These are phyloP conservation scores for Aix galericulata DNA, from an alignment of 2,113 vertebrate genomes.

Conservation along the genomic window DNA sequence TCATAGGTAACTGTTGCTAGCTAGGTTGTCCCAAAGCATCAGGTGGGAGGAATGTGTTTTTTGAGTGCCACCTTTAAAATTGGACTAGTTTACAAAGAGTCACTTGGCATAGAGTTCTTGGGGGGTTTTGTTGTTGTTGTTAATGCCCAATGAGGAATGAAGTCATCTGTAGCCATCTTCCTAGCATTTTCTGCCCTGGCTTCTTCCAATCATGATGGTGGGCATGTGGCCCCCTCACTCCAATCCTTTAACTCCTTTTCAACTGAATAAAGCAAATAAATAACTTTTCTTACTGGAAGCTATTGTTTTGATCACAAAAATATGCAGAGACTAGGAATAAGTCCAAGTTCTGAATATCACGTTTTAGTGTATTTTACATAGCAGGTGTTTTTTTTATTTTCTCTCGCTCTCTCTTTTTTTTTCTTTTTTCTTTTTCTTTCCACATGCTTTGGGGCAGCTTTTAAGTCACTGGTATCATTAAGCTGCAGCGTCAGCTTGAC, in stretches of 20 bases:
- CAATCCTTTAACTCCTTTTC: background rate
- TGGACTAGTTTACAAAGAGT: background rate
- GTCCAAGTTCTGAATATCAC: slow-evolving; percentile 20
- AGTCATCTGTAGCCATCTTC: background rate
- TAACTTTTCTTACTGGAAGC: slow-evolving; percentile 1
- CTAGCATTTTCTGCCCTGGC: background rate
- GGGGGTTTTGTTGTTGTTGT: background rate
- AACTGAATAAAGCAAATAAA: background rate
- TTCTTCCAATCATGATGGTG: background rate
- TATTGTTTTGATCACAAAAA: background rate
- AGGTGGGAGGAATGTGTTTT: rapidly evolving
- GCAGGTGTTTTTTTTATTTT: background rate
- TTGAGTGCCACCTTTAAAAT: background rate
- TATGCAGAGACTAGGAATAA: background rate
- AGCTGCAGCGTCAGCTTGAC: background rate
- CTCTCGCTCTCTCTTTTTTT: no score
- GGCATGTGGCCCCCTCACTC: background rate
- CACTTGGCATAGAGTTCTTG: background rate
- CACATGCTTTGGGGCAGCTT: background rate
- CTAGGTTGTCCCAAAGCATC: background rate
- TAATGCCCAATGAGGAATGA: background rate
- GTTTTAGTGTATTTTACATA: background rate
- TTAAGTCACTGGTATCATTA: slow-evolving; percentile 22
- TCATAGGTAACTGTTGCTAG: background rate
- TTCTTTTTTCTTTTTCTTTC: background rate